These are phyloP conservation scores for Ochropleura plecta DNA, from an alignment of 2,888 invertebrate species.

Conservation along the genomic window DNA sequence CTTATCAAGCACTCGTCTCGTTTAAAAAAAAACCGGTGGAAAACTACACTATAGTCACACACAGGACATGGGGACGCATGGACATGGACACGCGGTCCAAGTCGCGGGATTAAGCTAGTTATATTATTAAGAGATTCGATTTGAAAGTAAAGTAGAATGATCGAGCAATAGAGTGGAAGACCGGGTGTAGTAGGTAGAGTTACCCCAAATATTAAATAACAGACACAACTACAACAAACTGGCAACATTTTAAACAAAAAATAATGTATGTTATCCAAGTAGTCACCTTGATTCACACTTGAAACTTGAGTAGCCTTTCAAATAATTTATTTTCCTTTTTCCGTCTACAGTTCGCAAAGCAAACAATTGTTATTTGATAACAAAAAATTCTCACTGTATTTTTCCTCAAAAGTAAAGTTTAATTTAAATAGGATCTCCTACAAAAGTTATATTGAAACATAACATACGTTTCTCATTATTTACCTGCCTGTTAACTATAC, in stretches of 20 bases:
- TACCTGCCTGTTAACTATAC: background rate
- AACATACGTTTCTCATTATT: background rate
- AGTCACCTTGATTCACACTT: constrained; percentile 17
- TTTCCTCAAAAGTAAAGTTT: background rate
- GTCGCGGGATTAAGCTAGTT: background rate
- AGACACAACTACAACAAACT: background rate
- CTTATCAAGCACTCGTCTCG: too few species aligned
- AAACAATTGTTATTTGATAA: background rate
- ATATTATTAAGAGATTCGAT: background rate
- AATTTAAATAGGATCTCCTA: background rate
- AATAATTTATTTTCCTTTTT: constrained; percentile 2
- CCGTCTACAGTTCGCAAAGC: background rate
- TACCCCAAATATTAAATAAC: constrained; percentile 6
- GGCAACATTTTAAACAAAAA: background rate
- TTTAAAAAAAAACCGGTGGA: too few species aligned
- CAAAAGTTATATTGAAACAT: background rate
- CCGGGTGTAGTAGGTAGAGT: background rate
- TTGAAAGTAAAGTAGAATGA: background rate
- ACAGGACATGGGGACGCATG: too few species aligned
- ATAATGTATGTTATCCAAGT: background rate
- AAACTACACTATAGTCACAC: background rate
- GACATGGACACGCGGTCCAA: too few species aligned
- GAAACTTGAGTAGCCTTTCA: background rate
- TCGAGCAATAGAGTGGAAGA: background rate
- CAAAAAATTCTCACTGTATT: too few species aligned